Percentiles rank a stretch among this genome's conserved stretches.
These are phyloP conservation scores for Periphyllus acericola DNA, from an alignment of 2,888 invertebrate species.

Conservation along the genomic window DNA sequence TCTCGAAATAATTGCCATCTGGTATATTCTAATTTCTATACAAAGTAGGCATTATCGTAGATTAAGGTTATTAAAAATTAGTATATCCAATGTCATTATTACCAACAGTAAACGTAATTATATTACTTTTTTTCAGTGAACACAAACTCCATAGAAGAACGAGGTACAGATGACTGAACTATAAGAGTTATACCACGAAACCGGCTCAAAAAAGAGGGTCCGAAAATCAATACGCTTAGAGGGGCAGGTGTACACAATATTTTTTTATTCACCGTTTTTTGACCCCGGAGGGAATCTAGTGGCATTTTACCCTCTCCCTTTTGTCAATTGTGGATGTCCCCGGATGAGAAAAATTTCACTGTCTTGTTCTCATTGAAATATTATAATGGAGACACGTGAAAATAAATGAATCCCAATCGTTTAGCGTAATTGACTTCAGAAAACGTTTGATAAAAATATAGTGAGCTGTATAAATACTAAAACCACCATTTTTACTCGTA, in stretches of 20 bases:
- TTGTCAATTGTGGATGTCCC: conserved; percentile 38
- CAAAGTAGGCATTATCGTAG: conserved; percentile 22
- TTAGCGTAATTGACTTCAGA: conserved; percentile 13
- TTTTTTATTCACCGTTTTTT: conserved; percentile 57
- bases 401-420: neutral
- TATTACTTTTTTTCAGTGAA: conserved; percentile 4
- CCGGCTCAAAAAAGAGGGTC: conserved; percentile 60
- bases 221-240: conserved; percentile 53
- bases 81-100: neutral
- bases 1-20: conserved; percentile 26
- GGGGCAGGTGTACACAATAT: conserved; percentile 55
- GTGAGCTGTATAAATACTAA: too few relatives aligned
- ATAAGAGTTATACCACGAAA: conserved; percentile 31
- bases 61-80: conserved; percentile 42
- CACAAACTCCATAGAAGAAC: neutral
- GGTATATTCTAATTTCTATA: conserved; percentile 47
- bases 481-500: too few relatives aligned
- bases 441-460: too few relatives aligned
- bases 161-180: conserved; percentile 19
- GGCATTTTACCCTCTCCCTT: conserved; percentile 44
- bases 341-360: conserved; percentile 54
- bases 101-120: neutral
- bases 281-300: conserved; percentile 56
- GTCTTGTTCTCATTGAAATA: conserved; percentile 58
- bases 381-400: neutral